These are phyloP conservation scores for Aegotheles bennettii DNA, from an alignment of 2,113 vertebrate genomes.

Conservation along the genomic window DNA sequence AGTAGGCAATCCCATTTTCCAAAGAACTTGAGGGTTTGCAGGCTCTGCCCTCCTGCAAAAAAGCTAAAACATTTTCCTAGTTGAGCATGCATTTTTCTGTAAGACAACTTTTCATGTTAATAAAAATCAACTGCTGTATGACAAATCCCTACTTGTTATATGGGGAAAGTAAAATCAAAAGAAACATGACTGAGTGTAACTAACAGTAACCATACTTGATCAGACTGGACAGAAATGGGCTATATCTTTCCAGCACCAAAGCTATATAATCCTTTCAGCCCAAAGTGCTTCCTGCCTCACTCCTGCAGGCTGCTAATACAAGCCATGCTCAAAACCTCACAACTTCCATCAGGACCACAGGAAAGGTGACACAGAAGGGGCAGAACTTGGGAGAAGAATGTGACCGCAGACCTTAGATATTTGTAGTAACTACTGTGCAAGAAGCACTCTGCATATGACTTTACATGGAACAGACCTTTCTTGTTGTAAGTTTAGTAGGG, in stretches of 20 bases:
- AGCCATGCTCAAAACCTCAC: neutral
- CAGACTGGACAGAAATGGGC: neutral
- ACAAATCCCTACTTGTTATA: neutral
- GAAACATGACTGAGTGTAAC: neutral
- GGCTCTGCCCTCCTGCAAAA: neutral
- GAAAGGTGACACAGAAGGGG: neutral
- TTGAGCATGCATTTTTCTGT: neutral
- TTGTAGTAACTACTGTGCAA: neutral
- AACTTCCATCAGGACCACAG: neutral
- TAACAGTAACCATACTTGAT: neutral
- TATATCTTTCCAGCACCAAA: neutral
- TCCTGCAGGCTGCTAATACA: neutral
- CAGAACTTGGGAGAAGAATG: neutral
- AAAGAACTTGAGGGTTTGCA: neutral
- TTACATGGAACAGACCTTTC: accelerated
- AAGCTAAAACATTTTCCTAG: neutral
- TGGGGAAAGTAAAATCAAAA: neutral
- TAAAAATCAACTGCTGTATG: neutral
- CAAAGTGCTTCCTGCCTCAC: neutral
- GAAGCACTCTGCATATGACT: accelerated
- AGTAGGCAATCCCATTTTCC: neutral
- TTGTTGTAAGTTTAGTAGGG: too few species aligned
- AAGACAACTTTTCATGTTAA: neutral
- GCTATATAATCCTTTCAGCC: neutral
- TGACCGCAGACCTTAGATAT: accelerated